Evolutionary conservation across 2,888 invertebrate genomes (phyloP).

Genomic region (Didymodactylos carnosus): DNA sequence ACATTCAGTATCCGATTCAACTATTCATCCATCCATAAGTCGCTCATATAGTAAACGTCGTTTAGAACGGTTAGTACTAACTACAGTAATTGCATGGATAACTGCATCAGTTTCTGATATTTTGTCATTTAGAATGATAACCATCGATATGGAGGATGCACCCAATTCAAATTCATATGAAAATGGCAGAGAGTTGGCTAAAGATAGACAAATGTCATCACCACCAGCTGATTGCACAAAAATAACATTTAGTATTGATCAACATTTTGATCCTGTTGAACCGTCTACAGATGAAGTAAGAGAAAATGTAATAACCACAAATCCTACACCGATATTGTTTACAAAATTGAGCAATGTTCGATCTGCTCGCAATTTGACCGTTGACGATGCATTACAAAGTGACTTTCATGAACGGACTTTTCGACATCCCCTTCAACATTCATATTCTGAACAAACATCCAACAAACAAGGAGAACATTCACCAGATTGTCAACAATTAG

Average conservation of each 20-base stretch:
- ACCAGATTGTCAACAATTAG: neutral
- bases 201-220: neutral
- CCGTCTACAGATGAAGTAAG: too few species aligned
- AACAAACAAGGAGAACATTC: neutral
- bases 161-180: neutral
- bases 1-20: neutral
- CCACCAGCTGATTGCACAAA: neutral
- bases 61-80: too few species aligned
- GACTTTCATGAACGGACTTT: neutral
- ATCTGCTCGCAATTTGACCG: too few species aligned
- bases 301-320: neutral
- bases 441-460: conserved; percentile 1
- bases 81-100: too few species aligned
- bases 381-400: too few species aligned
- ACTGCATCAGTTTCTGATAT: too few species aligned
- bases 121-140: neutral
- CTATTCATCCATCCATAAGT: neutral
- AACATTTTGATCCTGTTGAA: neutral
- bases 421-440: neutral
- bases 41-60: neutral
- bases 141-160: neutral
- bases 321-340: too few species aligned
- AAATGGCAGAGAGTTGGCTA: too few species aligned
- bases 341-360: too few species aligned
- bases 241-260: neutral